These are phyloP conservation scores for Eupleurogrammus muticus DNA, from an alignment of 2,797 vertebrate species.

Conservation along the genomic window DNA sequence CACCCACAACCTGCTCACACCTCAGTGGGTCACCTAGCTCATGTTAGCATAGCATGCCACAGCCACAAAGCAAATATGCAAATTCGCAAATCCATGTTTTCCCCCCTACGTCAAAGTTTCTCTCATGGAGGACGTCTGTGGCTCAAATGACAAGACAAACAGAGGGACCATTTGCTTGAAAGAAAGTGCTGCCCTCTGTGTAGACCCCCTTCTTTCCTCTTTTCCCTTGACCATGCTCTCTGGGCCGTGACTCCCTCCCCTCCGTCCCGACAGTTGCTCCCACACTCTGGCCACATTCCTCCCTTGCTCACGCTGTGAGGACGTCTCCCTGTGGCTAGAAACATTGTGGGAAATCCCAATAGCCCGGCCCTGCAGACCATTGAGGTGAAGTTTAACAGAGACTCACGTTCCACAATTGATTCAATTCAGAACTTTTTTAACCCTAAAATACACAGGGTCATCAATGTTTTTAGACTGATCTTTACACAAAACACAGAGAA, in stretches of 20 bases:
- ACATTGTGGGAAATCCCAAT: conserved; percentile 83
- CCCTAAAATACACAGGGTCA: conserved; percentile 6
- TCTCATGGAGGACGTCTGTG: conserved; percentile 17
- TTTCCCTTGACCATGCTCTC: conserved; percentile 69
- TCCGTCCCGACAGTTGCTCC: conserved; percentile 73
- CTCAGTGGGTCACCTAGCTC: not conserved
- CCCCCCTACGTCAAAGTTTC: conserved; percentile 1
- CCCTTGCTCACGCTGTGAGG: conserved; percentile 78
- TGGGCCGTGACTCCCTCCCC: conserved; percentile 75
- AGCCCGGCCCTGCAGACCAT: conserved; percentile 55
- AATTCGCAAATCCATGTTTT: conserved; percentile 9
- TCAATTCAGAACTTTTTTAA: conserved; percentile 25
- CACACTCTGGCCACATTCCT: conserved; percentile 82
- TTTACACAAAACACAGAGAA: conserved; percentile 29
- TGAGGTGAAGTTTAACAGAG: conserved; percentile 48
- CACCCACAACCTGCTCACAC: not conserved
- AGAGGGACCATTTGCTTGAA: conserved; percentile 51
- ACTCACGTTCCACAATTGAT: conserved; percentile 12
- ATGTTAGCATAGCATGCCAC: not conserved
- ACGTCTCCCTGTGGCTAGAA: conserved; percentile 80
- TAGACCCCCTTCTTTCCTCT: conserved; percentile 61
- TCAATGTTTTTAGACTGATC: conserved; percentile 15
- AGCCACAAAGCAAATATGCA: not conserved
- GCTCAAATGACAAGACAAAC: conserved; percentile 38
- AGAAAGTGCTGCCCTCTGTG: conserved; percentile 60